These are phyloP conservation scores for Acinonyx jubatus DNA, from an alignment of 2,113 vertebrate genomes.

Conservation along the genomic window DNA sequence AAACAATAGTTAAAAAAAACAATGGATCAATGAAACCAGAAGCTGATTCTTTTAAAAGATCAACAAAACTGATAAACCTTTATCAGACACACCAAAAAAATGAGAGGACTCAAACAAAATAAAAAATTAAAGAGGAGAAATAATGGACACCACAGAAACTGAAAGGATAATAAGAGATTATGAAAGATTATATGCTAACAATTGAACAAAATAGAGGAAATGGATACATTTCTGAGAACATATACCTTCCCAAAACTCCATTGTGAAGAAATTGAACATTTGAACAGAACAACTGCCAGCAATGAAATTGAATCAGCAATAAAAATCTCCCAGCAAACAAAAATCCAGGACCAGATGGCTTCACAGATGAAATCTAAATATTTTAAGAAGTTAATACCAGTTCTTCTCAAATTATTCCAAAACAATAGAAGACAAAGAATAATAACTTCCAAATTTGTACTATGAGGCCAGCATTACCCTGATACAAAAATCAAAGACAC, in stretches of 20 bases:
- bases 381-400: not conserved
- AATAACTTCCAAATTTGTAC: not conserved
- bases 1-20: not conserved
- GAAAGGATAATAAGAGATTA: not conserved
- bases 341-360: not conserved
- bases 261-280: not conserved
- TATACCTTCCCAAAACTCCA: not conserved
- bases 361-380: not conserved
- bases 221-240: not conserved
- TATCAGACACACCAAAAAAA: not conserved
- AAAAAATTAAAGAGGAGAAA: not conserved
- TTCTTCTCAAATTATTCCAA: not conserved
- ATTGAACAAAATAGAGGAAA: not conserved
- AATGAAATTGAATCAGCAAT: not conserved
- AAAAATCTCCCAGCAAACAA: not conserved
- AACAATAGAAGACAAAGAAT: not conserved
- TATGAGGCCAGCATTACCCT: not conserved
- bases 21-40: not conserved
- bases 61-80: not conserved
- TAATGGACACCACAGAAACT: not conserved
- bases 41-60: not conserved
- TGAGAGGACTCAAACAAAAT: not conserved
- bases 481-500: not conserved
- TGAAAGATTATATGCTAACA: not conserved
- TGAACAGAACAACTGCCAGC: not conserved